phyloP scores from a whole-genome alignment of 2,888 invertebrate species.

The Diachrysia chrysitis region DNA sequence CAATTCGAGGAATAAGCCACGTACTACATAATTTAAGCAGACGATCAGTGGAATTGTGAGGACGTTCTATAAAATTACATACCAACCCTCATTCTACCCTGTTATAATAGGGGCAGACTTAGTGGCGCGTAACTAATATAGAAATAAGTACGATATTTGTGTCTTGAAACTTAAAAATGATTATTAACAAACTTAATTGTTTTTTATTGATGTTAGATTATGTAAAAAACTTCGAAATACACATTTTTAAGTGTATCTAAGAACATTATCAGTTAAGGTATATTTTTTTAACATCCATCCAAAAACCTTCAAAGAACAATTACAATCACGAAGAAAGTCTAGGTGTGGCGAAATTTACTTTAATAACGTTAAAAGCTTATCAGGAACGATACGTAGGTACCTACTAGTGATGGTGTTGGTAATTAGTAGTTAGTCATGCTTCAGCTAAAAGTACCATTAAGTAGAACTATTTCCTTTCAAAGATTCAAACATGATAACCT shows the following conservation, averaged over 20 bases:
- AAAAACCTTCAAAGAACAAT: background rate
- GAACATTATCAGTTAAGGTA: background rate
- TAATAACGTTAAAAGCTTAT: conserved; percentile 43
- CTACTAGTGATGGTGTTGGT: conserved; percentile 11
- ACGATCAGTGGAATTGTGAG: conserved; percentile 31
- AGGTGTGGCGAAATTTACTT: conserved; percentile 36
- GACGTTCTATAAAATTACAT: conserved; percentile 28
- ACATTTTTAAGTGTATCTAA: background rate
- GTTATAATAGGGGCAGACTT: conserved; percentile 21
- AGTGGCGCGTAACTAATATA: conserved; percentile 3
- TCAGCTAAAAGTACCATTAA: conserved; percentile 20
- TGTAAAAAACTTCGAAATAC: background rate
- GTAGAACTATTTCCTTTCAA: conserved; percentile 7
- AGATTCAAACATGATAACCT: background rate
- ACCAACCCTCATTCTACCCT: conserved; percentile 8
- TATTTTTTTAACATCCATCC: conserved; percentile 1
- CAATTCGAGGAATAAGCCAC: conserved; percentile 32
- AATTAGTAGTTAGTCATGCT: conserved; percentile 24
- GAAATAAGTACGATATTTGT: background rate
- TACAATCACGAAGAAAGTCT: conserved; percentile 4
- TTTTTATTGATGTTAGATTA: background rate
- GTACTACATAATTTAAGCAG: conserved; percentile 51
- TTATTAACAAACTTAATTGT: background rate
- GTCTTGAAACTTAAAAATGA: background rate
- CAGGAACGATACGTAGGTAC: conserved; percentile 12